Evolutionary conservation across 2,113 vertebrate genomes (phyloP).

Genomic region (Hippopotamus amphibius): DNA sequence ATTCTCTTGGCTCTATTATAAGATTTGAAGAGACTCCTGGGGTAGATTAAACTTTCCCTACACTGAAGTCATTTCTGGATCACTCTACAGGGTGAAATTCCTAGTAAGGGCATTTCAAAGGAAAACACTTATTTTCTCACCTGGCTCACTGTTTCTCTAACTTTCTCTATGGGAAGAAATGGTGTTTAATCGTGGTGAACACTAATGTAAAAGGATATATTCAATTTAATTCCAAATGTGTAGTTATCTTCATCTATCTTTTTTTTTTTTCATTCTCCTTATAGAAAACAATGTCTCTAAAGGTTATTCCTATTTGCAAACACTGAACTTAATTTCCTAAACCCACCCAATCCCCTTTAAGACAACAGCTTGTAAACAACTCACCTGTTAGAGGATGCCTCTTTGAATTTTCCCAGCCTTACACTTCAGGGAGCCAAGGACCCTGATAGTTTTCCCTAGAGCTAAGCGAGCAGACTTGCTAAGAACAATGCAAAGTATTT

Average conservation of each 20-base stretch:
- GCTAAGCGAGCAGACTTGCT: background rate
- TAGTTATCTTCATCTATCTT: background rate
- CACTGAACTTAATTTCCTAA: background rate
- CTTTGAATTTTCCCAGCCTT: background rate
- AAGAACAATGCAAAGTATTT: background rate
- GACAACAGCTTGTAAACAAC: background rate
- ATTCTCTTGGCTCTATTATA: background rate
- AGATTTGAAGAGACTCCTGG: background rate
- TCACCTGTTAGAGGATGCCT: background rate
- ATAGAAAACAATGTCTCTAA: background rate
- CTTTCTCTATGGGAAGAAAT: background rate
- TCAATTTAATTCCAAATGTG: constrained; percentile 4
- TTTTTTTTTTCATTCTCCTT: background rate
- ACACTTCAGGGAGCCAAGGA: background rate
- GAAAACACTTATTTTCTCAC: constrained; percentile 17
- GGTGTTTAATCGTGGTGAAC: background rate
- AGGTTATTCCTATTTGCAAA: background rate
- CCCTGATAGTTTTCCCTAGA: background rate
- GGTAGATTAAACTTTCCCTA: background rate
- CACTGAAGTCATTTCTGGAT: background rate
- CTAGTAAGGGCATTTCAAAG: constrained; percentile 27
- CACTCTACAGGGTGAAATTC: background rate
- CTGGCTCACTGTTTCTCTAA: background rate
- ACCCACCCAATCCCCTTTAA: background rate
- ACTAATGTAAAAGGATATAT: background rate